Conservation (phyloP, 1,140 invertebrate species). For the Acromyrmex charruanus region DNA sequence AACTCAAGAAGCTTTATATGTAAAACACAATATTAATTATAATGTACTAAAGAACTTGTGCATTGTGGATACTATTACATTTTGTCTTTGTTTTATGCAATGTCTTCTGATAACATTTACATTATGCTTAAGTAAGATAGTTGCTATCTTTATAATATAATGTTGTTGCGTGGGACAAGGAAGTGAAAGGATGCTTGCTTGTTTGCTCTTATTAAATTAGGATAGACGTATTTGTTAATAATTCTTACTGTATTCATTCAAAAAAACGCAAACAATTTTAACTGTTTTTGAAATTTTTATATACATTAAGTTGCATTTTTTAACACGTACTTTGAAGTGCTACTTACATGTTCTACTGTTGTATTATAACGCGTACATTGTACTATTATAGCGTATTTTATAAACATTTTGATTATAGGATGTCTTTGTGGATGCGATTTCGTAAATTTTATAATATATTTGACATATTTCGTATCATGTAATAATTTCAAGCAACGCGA, state of each 20-base stretch:
- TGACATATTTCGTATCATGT: slow-evolving; percentile 23
- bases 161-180: slow-evolving; percentile 66
- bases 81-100: slow-evolving; percentile 77
- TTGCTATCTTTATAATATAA: slow-evolving; percentile 73
- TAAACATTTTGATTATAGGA: slow-evolving; percentile 79
- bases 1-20: slow-evolving; percentile 82
- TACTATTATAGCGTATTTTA: slow-evolving; percentile 84
- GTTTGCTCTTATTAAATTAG: slow-evolving; percentile 66
- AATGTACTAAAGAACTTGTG: slow-evolving; percentile 78
- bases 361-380: slow-evolving; percentile 79
- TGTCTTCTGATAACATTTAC: slow-evolving; percentile 76
- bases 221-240: slow-evolving; percentile 41
- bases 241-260: slow-evolving; percentile 40
- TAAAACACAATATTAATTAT: slow-evolving; percentile 72
- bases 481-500: slow-evolving; percentile 66
- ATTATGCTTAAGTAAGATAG: slow-evolving; percentile 73
- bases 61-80: slow-evolving; percentile 79
- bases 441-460: slow-evolving; percentile 57
- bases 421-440: slow-evolving; percentile 67
- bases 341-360: slow-evolving; percentile 81
- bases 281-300: slow-evolving; percentile 73
- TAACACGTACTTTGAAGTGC: slow-evolving; percentile 82
- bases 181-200: slow-evolving; percentile 61
- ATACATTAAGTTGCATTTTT: slow-evolving; percentile 79
- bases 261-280: slow-evolving; percentile 47